These are phyloP conservation scores for Melierax canorus DNA, from an alignment of 2,113 vertebrate species.

Conservation along the genomic window DNA sequence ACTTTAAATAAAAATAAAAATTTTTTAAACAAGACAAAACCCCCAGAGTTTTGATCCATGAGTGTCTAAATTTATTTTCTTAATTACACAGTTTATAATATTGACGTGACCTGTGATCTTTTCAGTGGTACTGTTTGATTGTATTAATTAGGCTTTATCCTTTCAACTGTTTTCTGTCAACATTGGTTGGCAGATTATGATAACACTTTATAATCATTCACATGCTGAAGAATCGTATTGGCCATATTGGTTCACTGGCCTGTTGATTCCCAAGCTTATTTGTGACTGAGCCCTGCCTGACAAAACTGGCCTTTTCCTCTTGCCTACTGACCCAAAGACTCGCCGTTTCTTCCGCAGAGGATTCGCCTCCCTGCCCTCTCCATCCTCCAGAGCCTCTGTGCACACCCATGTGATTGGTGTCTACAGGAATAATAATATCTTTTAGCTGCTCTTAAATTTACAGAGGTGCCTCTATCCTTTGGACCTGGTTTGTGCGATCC, in stretches of 20 bases:
- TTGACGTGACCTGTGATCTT: not conserved
- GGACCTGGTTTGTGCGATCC: not conserved
- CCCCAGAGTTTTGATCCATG: not conserved
- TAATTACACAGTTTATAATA: not conserved
- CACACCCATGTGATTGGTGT: not conserved
- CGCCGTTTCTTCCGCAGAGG: not conserved
- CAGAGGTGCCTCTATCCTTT: not conserved
- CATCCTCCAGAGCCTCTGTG: not conserved
- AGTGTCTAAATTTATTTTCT: not conserved
- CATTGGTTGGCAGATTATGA: not conserved
- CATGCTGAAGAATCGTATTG: not conserved
- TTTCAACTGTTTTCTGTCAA: not conserved
- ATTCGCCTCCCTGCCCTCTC: not conserved
- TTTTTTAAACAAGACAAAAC: fast-evolving
- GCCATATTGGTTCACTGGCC: not conserved
- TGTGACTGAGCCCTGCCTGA: not conserved
- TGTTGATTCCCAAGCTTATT: not conserved
- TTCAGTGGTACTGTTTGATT: not conserved
- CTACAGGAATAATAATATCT: not conserved
- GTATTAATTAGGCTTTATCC: not conserved
- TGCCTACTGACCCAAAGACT: not conserved
- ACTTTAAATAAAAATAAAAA: not conserved
- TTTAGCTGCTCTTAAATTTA: not conserved
- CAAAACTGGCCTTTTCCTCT: not conserved
- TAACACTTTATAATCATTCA: not conserved